phyloP scores from a whole-genome alignment of 2,888 invertebrate genomes.

The Drosophila colorata region DNA sequence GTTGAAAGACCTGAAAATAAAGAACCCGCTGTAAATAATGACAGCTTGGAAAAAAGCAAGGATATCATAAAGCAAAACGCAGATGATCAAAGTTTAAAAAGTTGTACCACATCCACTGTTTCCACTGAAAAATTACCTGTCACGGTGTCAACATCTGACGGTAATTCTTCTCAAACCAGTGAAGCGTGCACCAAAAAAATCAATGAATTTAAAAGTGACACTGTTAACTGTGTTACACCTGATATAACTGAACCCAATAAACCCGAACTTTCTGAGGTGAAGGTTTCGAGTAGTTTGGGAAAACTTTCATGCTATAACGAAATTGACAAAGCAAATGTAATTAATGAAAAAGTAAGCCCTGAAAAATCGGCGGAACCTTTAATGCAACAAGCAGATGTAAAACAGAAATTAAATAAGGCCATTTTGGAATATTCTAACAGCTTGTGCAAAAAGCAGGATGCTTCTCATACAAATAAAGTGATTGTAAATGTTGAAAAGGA shows the following conservation, averaged over 20 bases:
- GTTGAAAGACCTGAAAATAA: slow-evolving; percentile 29
- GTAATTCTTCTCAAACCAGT: slow-evolving; percentile 3
- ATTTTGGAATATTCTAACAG: slow-evolving; percentile 27
- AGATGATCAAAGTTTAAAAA: slow-evolving; percentile 19
- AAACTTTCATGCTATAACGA: slow-evolving; percentile 27
- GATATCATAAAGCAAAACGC: not conserved
- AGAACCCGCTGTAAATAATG: slow-evolving; percentile 1
- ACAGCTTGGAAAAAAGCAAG: not conserved
- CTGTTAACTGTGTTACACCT: not conserved
- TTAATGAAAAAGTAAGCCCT: slow-evolving; percentile 19
- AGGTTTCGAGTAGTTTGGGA: slow-evolving; percentile 5
- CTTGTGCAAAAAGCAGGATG: slow-evolving; percentile 49
- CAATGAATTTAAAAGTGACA: slow-evolving; percentile 8
- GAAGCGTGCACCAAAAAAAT: slow-evolving; percentile 4
- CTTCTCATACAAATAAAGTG: slow-evolving; percentile 27
- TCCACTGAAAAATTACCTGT: not conserved
- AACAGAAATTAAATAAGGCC: slow-evolving; percentile 51
- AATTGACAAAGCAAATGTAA: slow-evolving; percentile 9
- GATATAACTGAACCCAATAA: slow-evolving; percentile 11
- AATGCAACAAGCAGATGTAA: slow-evolving; percentile 37
- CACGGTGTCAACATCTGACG: not conserved
- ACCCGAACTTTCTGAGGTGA: slow-evolving; percentile 5
- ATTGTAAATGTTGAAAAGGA: slow-evolving; percentile 53
- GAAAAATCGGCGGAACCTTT: slow-evolving; percentile 14
- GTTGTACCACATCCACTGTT: not conserved